Evolutionary conservation across 2,797 vertebrate genomes (phyloP).

Genomic region (Erpetoichthys calabaricus): DNA sequence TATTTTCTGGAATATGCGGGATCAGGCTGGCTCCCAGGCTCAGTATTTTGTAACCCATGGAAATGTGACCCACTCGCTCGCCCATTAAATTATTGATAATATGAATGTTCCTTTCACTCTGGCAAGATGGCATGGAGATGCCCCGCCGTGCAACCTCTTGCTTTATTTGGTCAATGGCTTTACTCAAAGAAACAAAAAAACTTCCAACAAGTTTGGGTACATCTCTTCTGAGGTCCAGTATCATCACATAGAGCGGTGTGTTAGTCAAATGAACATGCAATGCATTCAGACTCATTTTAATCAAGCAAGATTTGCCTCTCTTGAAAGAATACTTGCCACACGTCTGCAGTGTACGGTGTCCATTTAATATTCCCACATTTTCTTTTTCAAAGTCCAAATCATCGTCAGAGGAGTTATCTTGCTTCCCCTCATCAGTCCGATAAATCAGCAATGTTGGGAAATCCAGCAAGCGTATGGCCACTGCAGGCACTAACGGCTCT

Average conservation of each 20-base stretch:
- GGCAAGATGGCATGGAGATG: slow-evolving; percentile 26
- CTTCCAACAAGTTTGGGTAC: slow-evolving; percentile 47
- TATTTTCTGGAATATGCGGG: slow-evolving; percentile 29
- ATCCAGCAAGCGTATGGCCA: slow-evolving; percentile 61
- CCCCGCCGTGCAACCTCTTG: slow-evolving; percentile 29
- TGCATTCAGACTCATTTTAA: slow-evolving; percentile 47
- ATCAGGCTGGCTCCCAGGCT: slow-evolving; percentile 42
- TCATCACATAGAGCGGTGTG: slow-evolving; percentile 49
- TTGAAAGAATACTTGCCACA: slow-evolving; percentile 38
- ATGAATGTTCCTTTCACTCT: slow-evolving; percentile 33
- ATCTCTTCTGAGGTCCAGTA: slow-evolving; percentile 49
- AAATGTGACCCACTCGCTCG: slow-evolving; percentile 45
- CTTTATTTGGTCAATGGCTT: slow-evolving; percentile 31
- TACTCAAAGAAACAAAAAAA: slow-evolving; percentile 45
- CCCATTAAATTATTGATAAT: slow-evolving; percentile 41
- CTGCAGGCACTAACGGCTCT: slow-evolving; percentile 28
- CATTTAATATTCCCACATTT: neutral
- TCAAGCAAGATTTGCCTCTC: slow-evolving; percentile 76
- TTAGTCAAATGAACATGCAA: slow-evolving; percentile 38
- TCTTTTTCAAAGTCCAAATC: slow-evolving; percentile 9
- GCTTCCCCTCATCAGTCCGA: slow-evolving; percentile 12
- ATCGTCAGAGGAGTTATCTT: slow-evolving; percentile 2
- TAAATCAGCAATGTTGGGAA: slow-evolving; percentile 65
- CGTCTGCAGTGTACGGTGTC: neutral
- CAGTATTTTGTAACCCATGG: slow-evolving; percentile 55